These are phyloP conservation scores for Panonychus citri DNA, from an alignment of 1,140 invertebrate species.

Conservation along the genomic window DNA sequence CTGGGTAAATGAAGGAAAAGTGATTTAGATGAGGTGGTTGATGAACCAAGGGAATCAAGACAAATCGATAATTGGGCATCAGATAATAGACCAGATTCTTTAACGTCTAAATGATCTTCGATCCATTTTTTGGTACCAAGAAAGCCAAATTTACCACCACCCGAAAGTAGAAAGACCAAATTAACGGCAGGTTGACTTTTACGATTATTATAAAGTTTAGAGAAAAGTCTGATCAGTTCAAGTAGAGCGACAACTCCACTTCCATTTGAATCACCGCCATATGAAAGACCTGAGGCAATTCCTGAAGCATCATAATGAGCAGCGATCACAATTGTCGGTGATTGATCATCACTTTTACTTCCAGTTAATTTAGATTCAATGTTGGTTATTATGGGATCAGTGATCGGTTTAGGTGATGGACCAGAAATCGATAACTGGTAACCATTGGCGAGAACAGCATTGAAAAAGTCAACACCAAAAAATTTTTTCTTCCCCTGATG, in stretches of 20 bases:
- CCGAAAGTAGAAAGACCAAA: conserved; percentile 68
- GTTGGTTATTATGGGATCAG: conserved; percentile 55
- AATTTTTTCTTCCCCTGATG: conserved; percentile 31
- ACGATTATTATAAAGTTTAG: conserved; percentile 56
- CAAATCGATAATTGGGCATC: conserved; percentile 68
- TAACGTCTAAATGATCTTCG: conserved; percentile 67
- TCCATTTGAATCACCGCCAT: conserved; percentile 74
- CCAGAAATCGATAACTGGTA: conserved; percentile 58
- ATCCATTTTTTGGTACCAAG: conserved; percentile 88
- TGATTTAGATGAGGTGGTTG: conserved; percentile 17
- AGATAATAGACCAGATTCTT: conserved; percentile 32
- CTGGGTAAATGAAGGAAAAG: conserved; percentile 85
- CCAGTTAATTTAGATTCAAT: conserved; percentile 60
- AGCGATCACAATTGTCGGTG: conserved; percentile 63
- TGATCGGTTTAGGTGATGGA: conserved; percentile 38
- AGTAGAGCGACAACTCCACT: conserved; percentile 70
- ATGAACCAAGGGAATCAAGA: conserved; percentile 50
- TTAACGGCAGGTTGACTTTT: conserved; percentile 61
- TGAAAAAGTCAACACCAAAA: conserved; percentile 29
- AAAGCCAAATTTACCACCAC: conserved; percentile 83
- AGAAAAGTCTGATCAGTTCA: conserved; percentile 69
- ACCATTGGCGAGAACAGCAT: conserved; percentile 62
- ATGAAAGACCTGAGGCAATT: conserved; percentile 58
- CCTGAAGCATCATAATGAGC: conserved; percentile 80
- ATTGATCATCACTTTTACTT: conserved; percentile 46